Conservation (phyloP, 2,888 invertebrate genomes). For the Catocala nupta region DNA sequence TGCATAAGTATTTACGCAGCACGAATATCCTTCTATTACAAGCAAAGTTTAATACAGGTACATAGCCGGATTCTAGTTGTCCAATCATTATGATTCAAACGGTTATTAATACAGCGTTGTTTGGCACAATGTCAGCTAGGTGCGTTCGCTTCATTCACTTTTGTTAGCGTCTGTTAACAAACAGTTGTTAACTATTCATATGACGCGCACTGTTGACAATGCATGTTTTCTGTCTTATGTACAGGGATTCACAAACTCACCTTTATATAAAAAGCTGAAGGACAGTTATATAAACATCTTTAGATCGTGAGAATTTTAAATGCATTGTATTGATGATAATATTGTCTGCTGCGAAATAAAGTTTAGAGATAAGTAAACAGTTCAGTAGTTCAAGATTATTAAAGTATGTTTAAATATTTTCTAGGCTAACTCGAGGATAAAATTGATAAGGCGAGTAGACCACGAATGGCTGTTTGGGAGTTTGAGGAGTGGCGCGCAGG, state of each 20-base stretch:
- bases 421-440: slow-evolving; percentile 91
- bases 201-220: slow-evolving; percentile 27
- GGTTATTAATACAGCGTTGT: slow-evolving; percentile 22
- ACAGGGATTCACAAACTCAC: slow-evolving; percentile 10
- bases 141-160: slow-evolving; percentile 21
- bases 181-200: slow-evolving; percentile 18
- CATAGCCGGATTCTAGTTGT: not conserved
- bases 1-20: too few relatives aligned
- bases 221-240: slow-evolving; percentile 21
- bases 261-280: not conserved
- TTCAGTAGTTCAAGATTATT: slow-evolving; percentile 26
- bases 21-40: not conserved
- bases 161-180: slow-evolving; percentile 22
- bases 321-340: slow-evolving; percentile 11
- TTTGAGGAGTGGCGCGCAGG: slow-evolving; percentile 89
- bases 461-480: slow-evolving; percentile 94
- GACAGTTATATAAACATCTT: slow-evolving; percentile 10
- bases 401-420: slow-evolving; percentile 53
- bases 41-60: not conserved
- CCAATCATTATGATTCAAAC: slow-evolving; percentile 25
- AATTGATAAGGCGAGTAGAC: slow-evolving; percentile 90
- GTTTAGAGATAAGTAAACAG: slow-evolving; percentile 17
- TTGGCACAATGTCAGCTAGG: slow-evolving; percentile 22
- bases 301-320: slow-evolving; percentile 10
- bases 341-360: slow-evolving; percentile 17